Conservation (phyloP, 2,888 invertebrate species). For the Philereme vetulata region DNA sequence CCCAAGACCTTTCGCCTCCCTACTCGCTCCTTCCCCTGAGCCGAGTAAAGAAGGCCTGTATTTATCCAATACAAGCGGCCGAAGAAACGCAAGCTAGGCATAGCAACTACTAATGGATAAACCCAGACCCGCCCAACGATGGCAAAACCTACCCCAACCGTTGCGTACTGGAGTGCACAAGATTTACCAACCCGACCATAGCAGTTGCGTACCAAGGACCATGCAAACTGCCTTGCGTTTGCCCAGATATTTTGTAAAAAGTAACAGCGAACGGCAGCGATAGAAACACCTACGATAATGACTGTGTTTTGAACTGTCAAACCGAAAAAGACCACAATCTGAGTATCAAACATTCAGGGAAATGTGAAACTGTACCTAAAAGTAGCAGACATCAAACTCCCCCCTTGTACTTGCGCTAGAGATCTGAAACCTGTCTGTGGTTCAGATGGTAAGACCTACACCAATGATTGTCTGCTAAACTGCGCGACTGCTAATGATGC, state of each 20-base stretch:
- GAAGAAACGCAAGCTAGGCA: no score
- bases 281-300: conserved; percentile 49
- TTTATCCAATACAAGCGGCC: no score
- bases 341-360: conserved; percentile 33
- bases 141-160: conserved; percentile 51
- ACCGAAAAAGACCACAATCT: conserved; percentile 31
- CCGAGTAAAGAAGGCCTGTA: no score
- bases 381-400: conserved; percentile 24
- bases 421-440: conserved; percentile 56
- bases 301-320: conserved; percentile 48
- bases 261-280: conserved; percentile 56
- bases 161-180: conserved; percentile 45
- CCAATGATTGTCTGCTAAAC: conserved; percentile 82
- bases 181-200: conserved; percentile 23
- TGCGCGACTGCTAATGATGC: conserved; percentile 33
- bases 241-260: conserved; percentile 42
- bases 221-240: conserved; percentile 41
- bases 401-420: conserved; percentile 38
- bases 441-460: conserved; percentile 86
- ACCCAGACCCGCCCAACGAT: no score
- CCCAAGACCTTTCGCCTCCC: no score
- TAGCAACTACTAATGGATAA: no score
- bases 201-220: conserved; percentile 30
- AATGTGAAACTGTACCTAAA: conserved; percentile 38
- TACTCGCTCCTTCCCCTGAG: no score